Evolutionary conservation across 1,140 invertebrate genomes (phyloP), one percentile per base, ranked within the genome.

Genomic region (Helicoverpa armigera): DNA sequence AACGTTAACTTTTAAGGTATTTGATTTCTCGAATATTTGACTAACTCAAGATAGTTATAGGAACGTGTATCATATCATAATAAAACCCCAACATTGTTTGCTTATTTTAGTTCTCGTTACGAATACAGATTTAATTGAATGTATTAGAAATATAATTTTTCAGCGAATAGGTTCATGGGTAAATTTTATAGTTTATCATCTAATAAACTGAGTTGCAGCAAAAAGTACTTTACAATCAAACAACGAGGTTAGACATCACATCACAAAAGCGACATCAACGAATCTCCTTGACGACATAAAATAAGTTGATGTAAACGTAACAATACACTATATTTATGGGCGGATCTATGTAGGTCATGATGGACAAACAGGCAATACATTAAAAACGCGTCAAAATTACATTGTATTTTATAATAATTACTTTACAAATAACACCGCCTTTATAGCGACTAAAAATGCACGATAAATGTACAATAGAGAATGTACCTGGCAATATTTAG

Each of bases 381-480:
- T 70, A 70, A 70, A 70, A 70, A 29, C 16, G 67, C 53, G 67
- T 58, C 29, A 73, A 35, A 58, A 73, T 35, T 56, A 73, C 53
- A 73, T 56, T 43, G 29, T 35, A 29, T 29, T 54, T 54, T 54
- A 70, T 61, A 58, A 58, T 14, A 23, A 67, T 70, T 53, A 51
- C 2, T 56, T 16, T 69, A 69, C 48, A 69, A 23, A 12, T 50
- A 67, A 67, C 35, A 12, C 16, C 51, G 11, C 56, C 23, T 18
- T 54, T 14, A 48, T 16, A 23, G 13, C 58, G 29, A 60, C 72
- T 50, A 31, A 60, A 75, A 75, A 75, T 75, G 56, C 70, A 56
- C 35, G 53, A 73, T 58, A 73, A 73, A 58, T 73, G 50, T 51
- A 53, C 63, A 67, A 50, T 67, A 43, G 11, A 67, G 63, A 67